These are phyloP conservation scores for Brachylomia viminalis DNA, from an alignment of 2,888 invertebrate genomes.

Conservation along the genomic window DNA sequence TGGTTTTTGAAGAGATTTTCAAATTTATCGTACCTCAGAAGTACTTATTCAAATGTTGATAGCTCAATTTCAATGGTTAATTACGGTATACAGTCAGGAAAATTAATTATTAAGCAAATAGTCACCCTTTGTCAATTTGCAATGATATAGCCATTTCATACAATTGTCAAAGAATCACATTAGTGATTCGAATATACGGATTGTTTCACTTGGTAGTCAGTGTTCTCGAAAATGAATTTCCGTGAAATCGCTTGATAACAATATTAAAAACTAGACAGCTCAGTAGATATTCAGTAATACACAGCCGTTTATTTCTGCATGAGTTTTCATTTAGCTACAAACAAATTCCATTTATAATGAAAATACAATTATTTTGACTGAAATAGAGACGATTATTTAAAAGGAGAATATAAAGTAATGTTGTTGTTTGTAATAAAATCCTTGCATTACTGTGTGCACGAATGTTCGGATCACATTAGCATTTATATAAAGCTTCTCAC, in stretches of 20 bases:
- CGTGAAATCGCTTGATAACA: not conserved
- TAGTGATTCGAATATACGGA: not conserved
- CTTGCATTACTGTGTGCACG: not conserved
- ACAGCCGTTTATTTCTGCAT: not conserved
- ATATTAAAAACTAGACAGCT: not conserved
- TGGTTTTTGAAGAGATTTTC: not conserved
- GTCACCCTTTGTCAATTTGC: not conserved
- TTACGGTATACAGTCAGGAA: not conserved
- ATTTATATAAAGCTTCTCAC: constrained; percentile 40
- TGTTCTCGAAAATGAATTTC: not conserved
- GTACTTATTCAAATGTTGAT: not conserved
- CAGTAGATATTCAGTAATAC: not conserved
- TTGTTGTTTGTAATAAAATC: constrained; percentile 29
- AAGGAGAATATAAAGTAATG: not conserved
- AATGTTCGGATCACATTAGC: constrained; percentile 39
- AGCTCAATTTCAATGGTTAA: constrained; percentile 1
- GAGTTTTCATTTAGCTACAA: not conserved
- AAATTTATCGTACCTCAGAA: not conserved
- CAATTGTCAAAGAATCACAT: not conserved
- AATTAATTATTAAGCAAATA: not conserved
- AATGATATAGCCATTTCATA: not conserved
- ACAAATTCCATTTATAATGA: constrained; percentile 14
- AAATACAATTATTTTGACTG: constrained; percentile 24
- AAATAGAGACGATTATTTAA: constrained; percentile 14
- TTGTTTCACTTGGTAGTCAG: not conserved